phyloP scores from a whole-genome alignment of 2,888 invertebrate genomes.

The Cantharis rustica region DNA sequence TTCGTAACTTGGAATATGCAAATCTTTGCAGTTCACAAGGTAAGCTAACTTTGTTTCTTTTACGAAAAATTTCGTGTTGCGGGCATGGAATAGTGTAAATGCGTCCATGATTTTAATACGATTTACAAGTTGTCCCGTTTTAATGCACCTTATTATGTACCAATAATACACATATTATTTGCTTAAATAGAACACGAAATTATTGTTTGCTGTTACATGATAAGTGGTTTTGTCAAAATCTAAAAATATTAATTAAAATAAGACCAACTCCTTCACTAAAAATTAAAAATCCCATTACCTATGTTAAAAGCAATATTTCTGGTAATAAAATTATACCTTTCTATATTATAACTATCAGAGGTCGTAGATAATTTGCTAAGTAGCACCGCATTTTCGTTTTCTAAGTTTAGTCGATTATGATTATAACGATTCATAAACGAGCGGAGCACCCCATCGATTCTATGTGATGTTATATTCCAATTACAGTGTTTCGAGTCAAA shows the following conservation, averaged over 20 bases:
- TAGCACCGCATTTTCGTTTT: not conserved
- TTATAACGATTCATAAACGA: not conserved
- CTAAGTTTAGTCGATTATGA: not conserved
- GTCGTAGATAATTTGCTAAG: accelerated
- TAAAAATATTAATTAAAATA: too few species aligned
- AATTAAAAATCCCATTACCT: not conserved
- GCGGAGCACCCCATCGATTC: too few species aligned
- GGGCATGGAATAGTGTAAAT: not conserved
- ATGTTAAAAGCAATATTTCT: not conserved
- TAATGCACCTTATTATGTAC: too few species aligned
- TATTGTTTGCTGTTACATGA: not conserved
- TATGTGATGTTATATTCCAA: not conserved
- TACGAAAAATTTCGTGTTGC: not conserved
- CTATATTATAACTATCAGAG: not conserved
- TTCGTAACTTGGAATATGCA: not conserved
- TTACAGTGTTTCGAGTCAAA: not conserved
- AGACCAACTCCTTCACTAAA: too few species aligned
- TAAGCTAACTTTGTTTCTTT: not conserved
- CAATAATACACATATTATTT: too few species aligned
- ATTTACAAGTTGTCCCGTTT: not conserved
- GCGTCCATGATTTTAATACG: not conserved
- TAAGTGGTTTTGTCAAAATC: not conserved
- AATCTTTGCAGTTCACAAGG: not conserved
- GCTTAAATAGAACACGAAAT: not conserved
- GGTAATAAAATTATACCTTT: not conserved